Evolutionary conservation across 2,888 invertebrate genomes (phyloP), one percentile per base, ranked within the genome.

Genomic region (Ophion costatus): DNA sequence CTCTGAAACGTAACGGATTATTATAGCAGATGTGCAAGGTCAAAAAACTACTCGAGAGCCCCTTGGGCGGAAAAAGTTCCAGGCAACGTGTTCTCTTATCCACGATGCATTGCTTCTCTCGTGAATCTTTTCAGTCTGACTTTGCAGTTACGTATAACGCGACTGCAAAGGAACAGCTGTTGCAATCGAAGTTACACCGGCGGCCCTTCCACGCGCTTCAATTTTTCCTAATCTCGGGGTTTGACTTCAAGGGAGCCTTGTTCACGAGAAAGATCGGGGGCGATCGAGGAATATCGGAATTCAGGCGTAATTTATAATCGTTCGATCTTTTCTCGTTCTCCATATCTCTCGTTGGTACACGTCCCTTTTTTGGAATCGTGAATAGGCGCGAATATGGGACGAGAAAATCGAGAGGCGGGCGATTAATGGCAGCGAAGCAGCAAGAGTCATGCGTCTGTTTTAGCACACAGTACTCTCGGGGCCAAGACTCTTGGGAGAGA

Each of bases 361-460:
- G 17, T 29, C 75, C 24, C 57, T 33, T 14, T 66, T 22, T 59
- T 51, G 78, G 24, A n/a, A 64, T 64, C 45, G 64, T 24, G 64
- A 64, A 42, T 57, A 61, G 59, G 4, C 1, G 51, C 51, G 63
- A 73, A 73, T 66, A 67, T 59, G 29, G 80, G 66, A 67, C 51
- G 80, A 59, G 80, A 80, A 73, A 74, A 80, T 74, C 66, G 74
- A 74, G 80, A 80, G 67, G 45, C 67, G 59, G 38, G n/a, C 80
- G 74, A 80, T 80, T 74, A 80, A 80, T 74, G 66, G 74, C 80
- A 22, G 59, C 80, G 56, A 74, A 80, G 51, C 74, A 51, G 59
- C 79, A 29, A 80, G 56, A 64, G 70, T 22, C 33, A 24, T 51
- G 78, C 73, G 57, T 45, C 64, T 59, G 73, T 17, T 73, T 17